These are phyloP conservation scores for Cetoscarus ocellatus DNA, from an alignment of 2,797 vertebrate genomes.

Conservation along the genomic window DNA sequence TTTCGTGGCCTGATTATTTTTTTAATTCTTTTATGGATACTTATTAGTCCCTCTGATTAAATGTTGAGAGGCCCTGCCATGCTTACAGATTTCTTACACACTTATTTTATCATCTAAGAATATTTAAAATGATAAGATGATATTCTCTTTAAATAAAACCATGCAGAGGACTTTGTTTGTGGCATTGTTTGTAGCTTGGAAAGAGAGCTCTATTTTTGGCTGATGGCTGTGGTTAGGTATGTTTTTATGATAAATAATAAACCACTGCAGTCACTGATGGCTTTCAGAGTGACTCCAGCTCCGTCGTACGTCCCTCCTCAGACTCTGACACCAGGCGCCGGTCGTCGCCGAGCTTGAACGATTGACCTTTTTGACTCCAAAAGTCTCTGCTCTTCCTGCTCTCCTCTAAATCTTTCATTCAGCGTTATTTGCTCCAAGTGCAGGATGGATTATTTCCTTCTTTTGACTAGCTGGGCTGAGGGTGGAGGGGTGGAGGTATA, in stretches of 20 bases:
- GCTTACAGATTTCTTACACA: no score
- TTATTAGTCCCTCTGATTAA: no score
- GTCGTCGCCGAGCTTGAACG: conserved; percentile 23
- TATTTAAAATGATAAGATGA: no score
- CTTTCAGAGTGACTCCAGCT: conserved; percentile 2
- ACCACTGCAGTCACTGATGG: not conserved
- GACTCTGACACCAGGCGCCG: not conserved
- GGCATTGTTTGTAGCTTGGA: not conserved
- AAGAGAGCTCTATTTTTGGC: not conserved
- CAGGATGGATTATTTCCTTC: conserved; percentile 28
- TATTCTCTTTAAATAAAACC: no score
- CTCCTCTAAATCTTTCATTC: conserved; percentile 25
- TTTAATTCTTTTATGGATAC: no score
- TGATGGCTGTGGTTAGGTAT: conserved; percentile 8
- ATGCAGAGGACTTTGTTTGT: not conserved
- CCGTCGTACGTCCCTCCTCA: not conserved
- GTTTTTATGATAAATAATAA: conserved; percentile 15
- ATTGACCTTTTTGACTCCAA: conserved; percentile 5
- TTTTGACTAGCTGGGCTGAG: conserved; percentile 45
- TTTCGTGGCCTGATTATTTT: no score
- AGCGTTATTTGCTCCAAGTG: conserved; percentile 36
- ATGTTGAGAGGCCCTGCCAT: no score
- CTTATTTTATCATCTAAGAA: no score
- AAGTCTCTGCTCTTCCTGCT: not conserved
- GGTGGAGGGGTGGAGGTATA: conserved; percentile 1